Evolutionary conservation across 53 echinoderm and acorn worm species (phyloP).

Genomic region (Astropecten irregularis): DNA sequence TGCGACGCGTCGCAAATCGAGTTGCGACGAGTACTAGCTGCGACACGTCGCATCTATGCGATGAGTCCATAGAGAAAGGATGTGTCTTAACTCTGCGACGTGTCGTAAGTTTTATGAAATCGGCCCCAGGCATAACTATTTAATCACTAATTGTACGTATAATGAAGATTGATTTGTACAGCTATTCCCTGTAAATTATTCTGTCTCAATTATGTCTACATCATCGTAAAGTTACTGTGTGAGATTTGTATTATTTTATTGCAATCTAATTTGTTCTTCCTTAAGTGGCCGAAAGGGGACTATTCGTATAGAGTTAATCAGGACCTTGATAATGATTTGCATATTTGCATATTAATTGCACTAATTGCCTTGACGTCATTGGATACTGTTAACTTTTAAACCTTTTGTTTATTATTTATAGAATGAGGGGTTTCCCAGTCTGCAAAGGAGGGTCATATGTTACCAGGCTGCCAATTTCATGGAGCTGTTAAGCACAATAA

Average conservation of each 20-base stretch:
- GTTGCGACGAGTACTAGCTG: too few relatives aligned
- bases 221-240: not conserved
- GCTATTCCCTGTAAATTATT: not conserved
- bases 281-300: too few relatives aligned
- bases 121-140: too few relatives aligned
- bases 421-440: not conserved
- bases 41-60: too few relatives aligned
- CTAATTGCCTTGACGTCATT: conserved; percentile 18
- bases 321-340: conserved; percentile 22
- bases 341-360: conserved; percentile 22
- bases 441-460: not conserved
- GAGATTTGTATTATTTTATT: not conserved
- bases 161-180: not conserved
- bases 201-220: not conserved
- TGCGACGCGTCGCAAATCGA: too few relatives aligned
- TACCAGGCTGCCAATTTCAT: too few relatives aligned
- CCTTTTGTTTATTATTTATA: not conserved
- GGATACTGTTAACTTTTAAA: too few relatives aligned
- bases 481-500: too few relatives aligned
- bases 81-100: too few relatives aligned
- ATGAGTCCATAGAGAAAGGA: too few relatives aligned
- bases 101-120: too few relatives aligned
- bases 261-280: too few relatives aligned
- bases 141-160: not conserved
- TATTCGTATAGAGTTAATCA: not conserved